Conservation (phyloP, 1,140 invertebrate species). For the Drosophila miranda region DNA sequence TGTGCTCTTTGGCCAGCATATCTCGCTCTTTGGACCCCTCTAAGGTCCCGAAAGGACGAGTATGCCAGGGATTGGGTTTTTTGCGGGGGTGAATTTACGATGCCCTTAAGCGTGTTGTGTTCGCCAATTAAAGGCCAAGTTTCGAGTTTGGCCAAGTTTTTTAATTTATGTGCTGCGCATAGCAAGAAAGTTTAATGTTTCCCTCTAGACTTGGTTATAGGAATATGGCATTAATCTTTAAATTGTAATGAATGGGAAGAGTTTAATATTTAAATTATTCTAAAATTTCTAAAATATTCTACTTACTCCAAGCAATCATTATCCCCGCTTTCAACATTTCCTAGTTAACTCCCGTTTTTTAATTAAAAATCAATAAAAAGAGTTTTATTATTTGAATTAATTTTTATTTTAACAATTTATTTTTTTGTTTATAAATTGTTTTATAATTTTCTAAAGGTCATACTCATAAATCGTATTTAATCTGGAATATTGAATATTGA, state of each 20-base stretch:
- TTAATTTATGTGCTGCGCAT: constrained; percentile 46
- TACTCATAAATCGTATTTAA: too few species aligned
- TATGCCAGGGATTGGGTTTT: constrained; percentile 6
- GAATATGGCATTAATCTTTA: not conserved
- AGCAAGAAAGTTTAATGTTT: constrained; percentile 19
- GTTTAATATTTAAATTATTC: too few species aligned
- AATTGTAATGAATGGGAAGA: not conserved
- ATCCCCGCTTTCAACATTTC: too few species aligned
- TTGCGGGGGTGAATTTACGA: not conserved
- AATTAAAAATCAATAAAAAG: too few species aligned
- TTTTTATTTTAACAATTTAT: too few species aligned
- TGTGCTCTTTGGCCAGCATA: constrained; percentile 10
- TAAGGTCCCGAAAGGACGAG: constrained; percentile 17
- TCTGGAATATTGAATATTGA: too few species aligned
- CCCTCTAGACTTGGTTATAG: not conserved
- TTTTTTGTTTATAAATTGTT: too few species aligned
- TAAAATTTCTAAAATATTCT: too few species aligned
- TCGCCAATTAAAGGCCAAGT: constrained; percentile 58
- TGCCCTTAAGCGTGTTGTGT: constrained; percentile 6
- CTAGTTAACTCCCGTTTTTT: too few species aligned
- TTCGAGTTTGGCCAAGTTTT: constrained; percentile 49
- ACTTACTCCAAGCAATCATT: too few species aligned
- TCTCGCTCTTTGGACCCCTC: not conserved
- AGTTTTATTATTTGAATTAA: too few species aligned
- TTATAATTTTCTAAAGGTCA: too few species aligned